Conservation (phyloP, 2,113 vertebrate species). For the Charina bottae region DNA sequence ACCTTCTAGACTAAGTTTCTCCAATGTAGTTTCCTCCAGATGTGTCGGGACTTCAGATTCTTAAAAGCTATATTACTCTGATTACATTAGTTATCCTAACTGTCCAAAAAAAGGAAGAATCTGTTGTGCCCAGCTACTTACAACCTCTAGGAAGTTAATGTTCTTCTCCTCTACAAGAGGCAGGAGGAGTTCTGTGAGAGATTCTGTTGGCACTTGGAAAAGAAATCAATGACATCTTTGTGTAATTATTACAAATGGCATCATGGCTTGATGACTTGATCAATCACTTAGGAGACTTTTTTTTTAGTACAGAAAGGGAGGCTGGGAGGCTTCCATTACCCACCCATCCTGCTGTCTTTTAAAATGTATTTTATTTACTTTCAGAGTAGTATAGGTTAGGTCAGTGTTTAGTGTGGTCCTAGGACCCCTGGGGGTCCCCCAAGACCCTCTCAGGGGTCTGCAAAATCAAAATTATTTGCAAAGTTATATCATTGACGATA, state of each 20-base stretch:
- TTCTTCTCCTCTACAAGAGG: neutral
- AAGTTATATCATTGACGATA: neutral
- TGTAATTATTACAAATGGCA: neutral
- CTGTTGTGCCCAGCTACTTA: neutral
- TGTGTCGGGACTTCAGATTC: neutral
- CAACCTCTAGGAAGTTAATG: neutral
- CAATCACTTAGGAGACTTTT: neutral
- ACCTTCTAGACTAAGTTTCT: neutral
- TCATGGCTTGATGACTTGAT: neutral
- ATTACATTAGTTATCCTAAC: neutral
- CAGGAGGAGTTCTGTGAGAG: neutral
- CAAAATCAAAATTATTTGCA: neutral
- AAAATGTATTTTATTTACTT: neutral
- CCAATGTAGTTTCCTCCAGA: neutral
- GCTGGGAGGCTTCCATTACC: neutral
- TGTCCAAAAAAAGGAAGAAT: neutral
- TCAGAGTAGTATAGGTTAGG: neutral
- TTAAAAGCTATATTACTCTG: neutral
- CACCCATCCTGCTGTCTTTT: neutral
- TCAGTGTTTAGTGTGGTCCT: neutral
- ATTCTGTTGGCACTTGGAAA: neutral
- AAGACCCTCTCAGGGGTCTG: neutral
- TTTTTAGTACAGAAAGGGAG: neutral
- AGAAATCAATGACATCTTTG: neutral
- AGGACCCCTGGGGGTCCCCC: too few relatives aligned